Evolutionary conservation across 2,113 vertebrate genomes (phyloP).

Genomic region (Rhinolophus sinicus): DNA sequence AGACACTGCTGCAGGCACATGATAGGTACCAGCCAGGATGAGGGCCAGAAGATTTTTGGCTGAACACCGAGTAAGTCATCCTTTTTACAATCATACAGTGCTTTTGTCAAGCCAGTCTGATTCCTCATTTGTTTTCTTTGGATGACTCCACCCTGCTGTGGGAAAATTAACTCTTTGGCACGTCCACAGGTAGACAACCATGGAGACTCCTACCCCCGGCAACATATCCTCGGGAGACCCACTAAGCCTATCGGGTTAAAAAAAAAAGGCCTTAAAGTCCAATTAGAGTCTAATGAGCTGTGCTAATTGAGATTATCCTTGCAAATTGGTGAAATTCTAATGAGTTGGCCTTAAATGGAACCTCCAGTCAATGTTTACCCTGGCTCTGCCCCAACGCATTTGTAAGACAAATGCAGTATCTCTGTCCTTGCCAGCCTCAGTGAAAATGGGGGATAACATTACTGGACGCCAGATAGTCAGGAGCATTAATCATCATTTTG

Average conservation of each 20-base stretch:
- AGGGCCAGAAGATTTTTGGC: conserved; percentile 62
- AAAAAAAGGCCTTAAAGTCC: conserved; percentile 58
- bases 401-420: conserved; percentile 71
- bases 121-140: conserved; percentile 71
- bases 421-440: conserved; percentile 53
- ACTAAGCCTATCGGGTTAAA: conserved; percentile 50
- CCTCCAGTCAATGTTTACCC: conserved; percentile 64
- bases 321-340: conserved; percentile 78
- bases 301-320: conserved; percentile 78
- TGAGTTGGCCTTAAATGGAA: conserved; percentile 67
- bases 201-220: conserved; percentile 37
- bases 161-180: conserved; percentile 78
- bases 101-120: conserved; percentile 65
- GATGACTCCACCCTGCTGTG: conserved; percentile 67
- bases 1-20: conserved; percentile 38
- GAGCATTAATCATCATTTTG: conserved; percentile 65
- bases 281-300: conserved; percentile 77
- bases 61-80: conserved; percentile 66
- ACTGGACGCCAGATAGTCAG: conserved; percentile 51
- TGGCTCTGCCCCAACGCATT: conserved; percentile 69
- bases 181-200: conserved; percentile 41
- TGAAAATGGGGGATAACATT: conserved; percentile 61
- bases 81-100: conserved; percentile 40
- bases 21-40: conserved; percentile 49
- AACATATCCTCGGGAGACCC: neutral